Evolutionary conservation across 2,888 invertebrate species (phyloP), one percentile per base, ranked within the genome.

Genomic region (Cetonia aurata): DNA sequence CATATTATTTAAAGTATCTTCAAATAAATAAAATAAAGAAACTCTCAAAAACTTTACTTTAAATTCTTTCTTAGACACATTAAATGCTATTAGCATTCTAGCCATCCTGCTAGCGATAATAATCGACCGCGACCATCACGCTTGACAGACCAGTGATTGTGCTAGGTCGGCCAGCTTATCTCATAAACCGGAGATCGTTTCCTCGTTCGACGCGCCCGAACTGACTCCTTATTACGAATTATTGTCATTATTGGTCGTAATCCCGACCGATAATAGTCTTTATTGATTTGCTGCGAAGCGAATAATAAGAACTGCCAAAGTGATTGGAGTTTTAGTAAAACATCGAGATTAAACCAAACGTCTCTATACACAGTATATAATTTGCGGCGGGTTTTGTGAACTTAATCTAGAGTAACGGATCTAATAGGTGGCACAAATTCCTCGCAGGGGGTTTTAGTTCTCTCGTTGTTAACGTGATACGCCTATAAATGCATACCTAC

Each of bases 181-280:
- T 56, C 17, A 37, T 15, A 41, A 56, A 56, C 56, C 41, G 15
- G 56, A 41, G 37, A 37, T 37, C 37, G 37, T 56, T 56, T 56
- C 60, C 46, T 60, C 42, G 60, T 46, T 60, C 48, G 46, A 31
- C 46, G 31, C 46, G 46, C 25, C 3, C 46, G 46, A 60, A 48
- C 31, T 46, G 31, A 17, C 44, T 46, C 25, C 56, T 46, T 60
- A 46, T 25, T 60, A 15, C 6, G 46, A 60, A 60, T 60, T 60
- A 60, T 56, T 60, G 31, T 60, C 46, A 60, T 60, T 60, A 60
- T 8, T 31, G 46, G 31, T 60, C 60, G 31, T 46, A 46, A 48
- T 60, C 48, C 33, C 46, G 4, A 48, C 42, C 13, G 31, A 60
- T 44, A 46, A 60, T 48, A 48, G 46, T 46, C 46, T 31, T 60